Conservation (phyloP, 2,113 vertebrate genomes). For the Phaethornis superciliosus region DNA sequence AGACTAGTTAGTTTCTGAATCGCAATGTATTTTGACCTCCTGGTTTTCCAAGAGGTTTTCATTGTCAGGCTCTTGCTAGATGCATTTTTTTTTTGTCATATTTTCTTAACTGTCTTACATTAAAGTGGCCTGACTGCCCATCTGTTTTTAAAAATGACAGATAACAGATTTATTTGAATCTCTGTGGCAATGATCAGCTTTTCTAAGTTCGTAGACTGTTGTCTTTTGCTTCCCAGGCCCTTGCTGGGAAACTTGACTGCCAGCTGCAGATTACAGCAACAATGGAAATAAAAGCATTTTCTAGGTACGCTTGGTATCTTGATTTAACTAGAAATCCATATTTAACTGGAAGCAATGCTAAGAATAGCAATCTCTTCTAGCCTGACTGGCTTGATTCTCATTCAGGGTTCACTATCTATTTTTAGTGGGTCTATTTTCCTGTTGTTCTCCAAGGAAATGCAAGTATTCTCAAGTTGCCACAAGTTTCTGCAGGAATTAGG, state of each 20-base stretch:
- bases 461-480: background rate
- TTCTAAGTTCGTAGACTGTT: background rate
- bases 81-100: background rate
- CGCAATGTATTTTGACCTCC: background rate
- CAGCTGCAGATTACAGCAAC: background rate
- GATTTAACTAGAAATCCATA: background rate
- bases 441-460: background rate
- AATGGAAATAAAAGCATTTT: background rate
- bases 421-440: background rate
- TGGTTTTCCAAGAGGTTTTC: background rate
- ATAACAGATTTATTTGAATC: background rate
- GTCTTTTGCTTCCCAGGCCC: background rate
- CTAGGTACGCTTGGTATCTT: slow-evolving; percentile 4
- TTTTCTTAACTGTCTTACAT: background rate
- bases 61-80: background rate
- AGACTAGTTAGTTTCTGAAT: background rate
- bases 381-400: background rate
- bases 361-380: background rate
- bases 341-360: background rate
- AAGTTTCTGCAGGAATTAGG: background rate
- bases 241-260: background rate
- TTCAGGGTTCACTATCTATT: background rate
- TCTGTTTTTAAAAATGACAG: background rate
- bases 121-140: background rate
- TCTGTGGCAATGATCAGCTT: background rate